phyloP scores from a whole-genome alignment of 2,797 vertebrate genomes.

The Oophaga sylvatica region DNA sequence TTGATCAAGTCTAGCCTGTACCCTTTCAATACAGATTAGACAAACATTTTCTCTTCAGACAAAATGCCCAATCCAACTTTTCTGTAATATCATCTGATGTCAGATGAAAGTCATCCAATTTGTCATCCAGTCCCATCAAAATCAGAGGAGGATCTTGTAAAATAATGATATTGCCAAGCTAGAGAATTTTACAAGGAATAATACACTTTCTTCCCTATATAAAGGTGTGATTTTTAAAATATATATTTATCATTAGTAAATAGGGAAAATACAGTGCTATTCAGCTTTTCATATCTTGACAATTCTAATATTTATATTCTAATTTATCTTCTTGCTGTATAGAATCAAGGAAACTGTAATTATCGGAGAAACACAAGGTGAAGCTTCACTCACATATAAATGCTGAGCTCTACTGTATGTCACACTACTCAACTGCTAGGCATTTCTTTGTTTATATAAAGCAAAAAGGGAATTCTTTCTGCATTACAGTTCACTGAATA shows the following conservation, averaged over 20 bases:
- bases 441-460: conserved; percentile 50
- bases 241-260: neutral
- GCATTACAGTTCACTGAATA: conserved; percentile 40
- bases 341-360: neutral
- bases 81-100: too few species aligned
- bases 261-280: neutral
- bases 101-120: too few species aligned
- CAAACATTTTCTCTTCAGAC: too few species aligned
- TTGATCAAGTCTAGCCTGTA: too few species aligned
- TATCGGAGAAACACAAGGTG: conserved; percentile 16
- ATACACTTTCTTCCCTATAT: too few species aligned
- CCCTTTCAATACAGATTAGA: too few species aligned
- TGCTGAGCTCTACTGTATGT: conserved; percentile 43
- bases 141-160: too few species aligned
- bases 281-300: neutral
- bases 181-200: too few species aligned
- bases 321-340: neutral
- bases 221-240: too few species aligned
- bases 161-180: too few species aligned
- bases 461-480: conserved; percentile 43
- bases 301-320: neutral
- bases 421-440: conserved; percentile 13
- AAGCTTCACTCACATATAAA: conserved; percentile 22
- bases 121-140: too few species aligned
- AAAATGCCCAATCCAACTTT: too few species aligned